Evolutionary conservation across 2,888 invertebrate genomes (phyloP), one percentile per base, ranked within the genome.

Genomic region (Lithosia quadra): DNA sequence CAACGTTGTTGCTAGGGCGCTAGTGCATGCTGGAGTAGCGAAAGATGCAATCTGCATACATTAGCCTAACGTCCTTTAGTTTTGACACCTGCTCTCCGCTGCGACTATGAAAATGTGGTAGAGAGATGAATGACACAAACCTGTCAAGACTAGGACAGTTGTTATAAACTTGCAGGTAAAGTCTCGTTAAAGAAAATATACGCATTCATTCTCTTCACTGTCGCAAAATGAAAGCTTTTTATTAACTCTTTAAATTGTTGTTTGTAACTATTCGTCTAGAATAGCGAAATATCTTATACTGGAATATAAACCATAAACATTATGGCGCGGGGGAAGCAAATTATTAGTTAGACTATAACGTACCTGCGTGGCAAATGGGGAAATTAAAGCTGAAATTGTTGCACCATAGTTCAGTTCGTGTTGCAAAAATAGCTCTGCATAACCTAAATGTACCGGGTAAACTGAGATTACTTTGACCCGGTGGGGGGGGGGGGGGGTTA

Each of bases 41-140:
- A 89, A 89, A 91, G 92, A 91, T 92, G 93, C 94, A 94, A 94
- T 94, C 93, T 94, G 93, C 94, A 95, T 94, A 91, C 92, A 95
- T 95, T 95, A 94, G 90, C 92, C 91, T 91, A 91, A 92, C 90
- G 90, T 91, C 91, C 90, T 90, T 89, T 90, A 92, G 93, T 94
- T 94, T 92, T 94, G 94, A 94, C 94, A 94, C 94, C 94, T 93
- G 94, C 92, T 92, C 91, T 87, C 89, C 75, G 69, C 81, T 69
- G 69, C 71, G 76, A 73, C 81, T 87, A 87, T 85, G 88, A 89
- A 88, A 88, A 89, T 85, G 87, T 82, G 79, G 81, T 82, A 77
- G 73, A 83, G 83, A 88, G 92, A 93, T 91, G 87, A 91, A 93
- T 93, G 91, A 90, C 86, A 85, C 89, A 91, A 92, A 92, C 92